phyloP scores from a whole-genome alignment of 2,797 vertebrate species.

The Fringilla coelebs region DNA sequence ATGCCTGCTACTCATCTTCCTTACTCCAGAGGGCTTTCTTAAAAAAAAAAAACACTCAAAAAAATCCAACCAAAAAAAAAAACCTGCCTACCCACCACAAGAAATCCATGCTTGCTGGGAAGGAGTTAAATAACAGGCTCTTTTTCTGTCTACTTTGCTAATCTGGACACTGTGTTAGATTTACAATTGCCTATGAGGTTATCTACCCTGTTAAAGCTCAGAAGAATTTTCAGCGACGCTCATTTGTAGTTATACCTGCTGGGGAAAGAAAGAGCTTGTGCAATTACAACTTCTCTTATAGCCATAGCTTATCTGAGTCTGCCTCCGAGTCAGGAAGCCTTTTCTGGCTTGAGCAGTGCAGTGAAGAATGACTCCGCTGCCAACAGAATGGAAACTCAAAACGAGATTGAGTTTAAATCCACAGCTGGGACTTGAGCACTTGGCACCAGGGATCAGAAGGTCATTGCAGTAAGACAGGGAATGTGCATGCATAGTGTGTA shows the following conservation, averaged over 20 bases:
- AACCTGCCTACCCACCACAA: background rate
- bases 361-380: constrained; percentile 67
- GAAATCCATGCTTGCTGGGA: background rate
- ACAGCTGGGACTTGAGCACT: constrained; percentile 63
- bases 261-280: constrained; percentile 52
- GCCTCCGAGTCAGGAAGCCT: constrained; percentile 21
- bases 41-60: background rate
- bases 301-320: constrained; percentile 56
- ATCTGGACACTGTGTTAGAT: constrained; percentile 29
- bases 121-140: constrained; percentile 22
- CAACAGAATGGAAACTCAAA: constrained; percentile 69
- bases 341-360: constrained; percentile 52
- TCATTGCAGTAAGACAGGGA: constrained; percentile 61
- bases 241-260: constrained; percentile 54
- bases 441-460: constrained; percentile 63
- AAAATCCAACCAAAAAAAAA: background rate
- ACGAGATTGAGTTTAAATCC: constrained; percentile 74
- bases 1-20: background rate
- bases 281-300: constrained; percentile 66
- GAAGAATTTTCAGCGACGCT: constrained; percentile 43
- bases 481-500: constrained; percentile 21
- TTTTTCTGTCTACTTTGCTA: constrained; percentile 27
- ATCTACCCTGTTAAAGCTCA: constrained; percentile 43
- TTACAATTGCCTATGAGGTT: constrained; percentile 28
- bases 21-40: background rate